Percentiles rank a stretch among this genome's conserved stretches.
These are phyloP conservation scores for Chironomus tepperi DNA, from an alignment of 1,140 invertebrate genomes.

Conservation along the genomic window DNA sequence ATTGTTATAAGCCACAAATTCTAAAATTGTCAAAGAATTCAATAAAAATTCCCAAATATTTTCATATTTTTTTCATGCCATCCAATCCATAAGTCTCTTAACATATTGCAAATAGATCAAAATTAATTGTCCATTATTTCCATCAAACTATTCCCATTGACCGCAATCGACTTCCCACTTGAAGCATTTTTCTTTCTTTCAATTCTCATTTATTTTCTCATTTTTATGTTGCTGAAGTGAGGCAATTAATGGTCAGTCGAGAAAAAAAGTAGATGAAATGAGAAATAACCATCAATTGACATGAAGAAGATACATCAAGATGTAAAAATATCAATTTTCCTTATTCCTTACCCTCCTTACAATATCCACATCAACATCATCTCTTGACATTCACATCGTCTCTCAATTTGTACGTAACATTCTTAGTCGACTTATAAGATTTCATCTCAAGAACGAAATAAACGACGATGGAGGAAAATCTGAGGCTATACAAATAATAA, in stretches of 20 bases:
- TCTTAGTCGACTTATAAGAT: no score
- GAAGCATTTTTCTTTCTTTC: no score
- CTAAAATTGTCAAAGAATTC: no score
- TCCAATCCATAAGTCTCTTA: no score
- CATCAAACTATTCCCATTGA: no score
- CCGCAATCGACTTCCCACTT: no score
- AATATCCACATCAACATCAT: not conserved
- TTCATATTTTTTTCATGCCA: no score
- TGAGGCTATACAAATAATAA: not conserved
- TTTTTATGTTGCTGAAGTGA: not conserved
- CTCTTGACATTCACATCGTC: not conserved
- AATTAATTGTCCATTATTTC: no score
- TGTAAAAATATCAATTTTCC: slow-evolving; percentile 14
- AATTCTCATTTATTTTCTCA: not conserved
- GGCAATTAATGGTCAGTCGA: not conserved
- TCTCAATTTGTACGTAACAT: not conserved
- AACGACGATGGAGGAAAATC: not conserved
- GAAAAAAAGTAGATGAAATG: not conserved
- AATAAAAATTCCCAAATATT: no score
- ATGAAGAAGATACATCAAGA: not conserved
- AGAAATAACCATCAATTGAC: not conserved
- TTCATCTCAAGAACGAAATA: no score
- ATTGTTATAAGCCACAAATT: no score
- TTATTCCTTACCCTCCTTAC: not conserved
- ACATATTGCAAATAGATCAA: no score